A percentile compares a stretch with the other conserved stretches of the same genome.
Conservation (phyloP, 2,797 vertebrate genomes). For the Gymnoscopelus microlampas region DNA sequence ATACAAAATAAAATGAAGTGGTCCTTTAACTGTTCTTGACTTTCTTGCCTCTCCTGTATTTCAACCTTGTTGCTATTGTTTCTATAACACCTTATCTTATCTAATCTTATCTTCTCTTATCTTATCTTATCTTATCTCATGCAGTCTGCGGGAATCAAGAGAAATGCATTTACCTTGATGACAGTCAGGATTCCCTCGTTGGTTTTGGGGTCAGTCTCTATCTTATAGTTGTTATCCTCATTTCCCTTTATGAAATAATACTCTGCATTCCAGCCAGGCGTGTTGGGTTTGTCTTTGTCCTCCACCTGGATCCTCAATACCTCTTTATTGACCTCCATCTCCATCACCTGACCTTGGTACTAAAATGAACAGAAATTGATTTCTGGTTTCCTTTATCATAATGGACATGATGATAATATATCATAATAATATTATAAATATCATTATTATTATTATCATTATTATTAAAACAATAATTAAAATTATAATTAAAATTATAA, state of each 20-base stretch:
- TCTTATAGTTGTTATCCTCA: slow-evolving; percentile 71
- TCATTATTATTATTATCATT: not conserved
- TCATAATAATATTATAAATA: not conserved
- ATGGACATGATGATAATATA: not conserved
- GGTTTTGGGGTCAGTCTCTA: slow-evolving; percentile 81
- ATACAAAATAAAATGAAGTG: no score
- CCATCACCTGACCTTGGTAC: slow-evolving; percentile 57
- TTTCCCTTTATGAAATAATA: slow-evolving; percentile 81
- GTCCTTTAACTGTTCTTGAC: no score
- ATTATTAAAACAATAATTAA: not conserved
- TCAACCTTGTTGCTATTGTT: no score
- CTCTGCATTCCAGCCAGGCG: slow-evolving; percentile 77
- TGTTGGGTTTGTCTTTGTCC: slow-evolving; percentile 78
- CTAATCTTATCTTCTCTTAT: no score
- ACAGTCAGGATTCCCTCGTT: slow-evolving; percentile 85
- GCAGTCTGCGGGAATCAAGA: not conserved
- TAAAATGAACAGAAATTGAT: slow-evolving; percentile 47
- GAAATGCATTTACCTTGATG: slow-evolving; percentile 77
- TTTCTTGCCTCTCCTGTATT: no score
- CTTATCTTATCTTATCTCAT: no score
- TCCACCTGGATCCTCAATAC: slow-evolving; percentile 75
- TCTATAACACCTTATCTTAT: no score
- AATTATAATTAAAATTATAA: no score
- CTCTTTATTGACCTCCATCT: slow-evolving; percentile 50
- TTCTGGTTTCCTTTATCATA: not conserved